Evolutionary conservation across 2,888 invertebrate species (phyloP).

Genomic region (Maniola hyperantus): DNA sequence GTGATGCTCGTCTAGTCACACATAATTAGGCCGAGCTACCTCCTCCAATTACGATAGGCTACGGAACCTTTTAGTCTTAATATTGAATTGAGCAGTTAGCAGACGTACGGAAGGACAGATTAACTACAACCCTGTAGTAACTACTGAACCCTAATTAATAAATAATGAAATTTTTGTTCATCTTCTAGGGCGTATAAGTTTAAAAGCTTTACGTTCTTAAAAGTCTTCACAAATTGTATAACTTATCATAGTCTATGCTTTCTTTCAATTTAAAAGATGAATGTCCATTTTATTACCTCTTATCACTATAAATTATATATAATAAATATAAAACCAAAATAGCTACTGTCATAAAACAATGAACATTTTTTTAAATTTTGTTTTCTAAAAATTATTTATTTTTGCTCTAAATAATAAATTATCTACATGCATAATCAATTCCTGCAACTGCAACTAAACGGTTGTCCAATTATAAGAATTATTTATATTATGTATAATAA

Average conservation of each 20-base stretch:
- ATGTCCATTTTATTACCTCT: constrained; percentile 58
- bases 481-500: constrained; percentile 37
- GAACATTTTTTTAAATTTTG: constrained; percentile 39
- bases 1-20: constrained; percentile 43
- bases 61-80: constrained; percentile 65
- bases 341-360: constrained; percentile 38
- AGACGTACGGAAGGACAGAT: constrained; percentile 78
- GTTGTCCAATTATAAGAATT: constrained; percentile 45
- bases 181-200: constrained; percentile 71
- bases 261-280: constrained; percentile 57
- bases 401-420: constrained; percentile 48
- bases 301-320: constrained; percentile 58
- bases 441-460: constrained; percentile 63
- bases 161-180: constrained; percentile 60
- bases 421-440: constrained; percentile 63
- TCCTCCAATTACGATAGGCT: constrained; percentile 63
- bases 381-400: constrained; percentile 44
- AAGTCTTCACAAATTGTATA: constrained; percentile 77
- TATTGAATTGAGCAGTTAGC: constrained; percentile 76
- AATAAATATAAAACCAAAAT: constrained; percentile 45
- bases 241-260: constrained; percentile 67
- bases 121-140: constrained; percentile 73
- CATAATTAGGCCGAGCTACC: constrained; percentile 64
- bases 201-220: constrained; percentile 74
- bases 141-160: constrained; percentile 72